phyloP scores from a whole-genome alignment of 2,113 vertebrate genomes.

The Struthidea cinerea region DNA sequence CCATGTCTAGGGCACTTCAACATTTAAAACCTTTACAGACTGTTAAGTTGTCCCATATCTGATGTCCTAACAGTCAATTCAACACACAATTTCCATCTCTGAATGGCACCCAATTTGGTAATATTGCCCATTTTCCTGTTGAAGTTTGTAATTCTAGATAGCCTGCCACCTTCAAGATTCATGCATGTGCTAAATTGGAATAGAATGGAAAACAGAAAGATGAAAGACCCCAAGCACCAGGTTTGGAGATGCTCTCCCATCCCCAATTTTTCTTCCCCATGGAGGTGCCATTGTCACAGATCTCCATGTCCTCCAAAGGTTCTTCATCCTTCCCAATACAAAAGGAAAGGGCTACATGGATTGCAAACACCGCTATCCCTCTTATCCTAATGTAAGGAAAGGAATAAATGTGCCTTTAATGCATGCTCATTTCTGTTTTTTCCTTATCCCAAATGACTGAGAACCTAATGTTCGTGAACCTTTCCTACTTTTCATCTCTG shows the following conservation, averaged over 20 bases:
- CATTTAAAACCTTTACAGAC: neutral
- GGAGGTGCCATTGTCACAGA: neutral
- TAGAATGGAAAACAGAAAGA: neutral
- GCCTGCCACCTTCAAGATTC: neutral
- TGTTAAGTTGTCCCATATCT: neutral
- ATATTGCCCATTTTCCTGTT: neutral
- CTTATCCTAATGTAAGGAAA: neutral
- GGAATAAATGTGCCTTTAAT: neutral
- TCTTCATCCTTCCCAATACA: neutral
- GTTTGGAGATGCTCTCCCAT: neutral
- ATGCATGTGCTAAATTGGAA: neutral
- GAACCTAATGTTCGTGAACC: neutral
- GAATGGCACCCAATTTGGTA: neutral
- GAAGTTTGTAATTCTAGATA: neutral
- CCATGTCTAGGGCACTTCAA: neutral
- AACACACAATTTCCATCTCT: neutral
- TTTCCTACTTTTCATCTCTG: neutral
- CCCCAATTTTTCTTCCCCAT: rapidly evolving
- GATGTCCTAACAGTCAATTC: neutral
- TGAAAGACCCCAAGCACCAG: neutral
- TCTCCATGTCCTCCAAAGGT: neutral
- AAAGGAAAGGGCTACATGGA: neutral
- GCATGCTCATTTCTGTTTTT: neutral
- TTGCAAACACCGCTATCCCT: neutral
- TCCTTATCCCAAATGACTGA: neutral